These are phyloP conservation scores for Heliconius hermathena DNA, from an alignment of 1,140 invertebrate genomes.

Conservation along the genomic window DNA sequence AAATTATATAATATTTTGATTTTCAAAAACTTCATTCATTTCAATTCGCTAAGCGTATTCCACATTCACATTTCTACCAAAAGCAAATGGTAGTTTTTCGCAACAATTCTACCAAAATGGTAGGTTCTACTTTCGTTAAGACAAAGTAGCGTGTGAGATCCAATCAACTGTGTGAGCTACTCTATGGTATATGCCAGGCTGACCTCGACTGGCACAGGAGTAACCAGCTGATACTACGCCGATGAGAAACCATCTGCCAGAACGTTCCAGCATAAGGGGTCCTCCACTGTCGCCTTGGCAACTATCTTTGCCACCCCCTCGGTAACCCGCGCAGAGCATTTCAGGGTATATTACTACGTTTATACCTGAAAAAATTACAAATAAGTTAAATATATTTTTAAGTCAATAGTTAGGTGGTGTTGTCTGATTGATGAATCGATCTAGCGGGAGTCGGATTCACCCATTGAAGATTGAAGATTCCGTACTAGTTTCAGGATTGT, in stretches of 20 bases:
- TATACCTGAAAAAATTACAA: constrained; percentile 82
- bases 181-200: constrained; percentile 96
- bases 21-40: neutral
- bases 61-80: constrained; percentile 1
- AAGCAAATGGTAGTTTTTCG: neutral
- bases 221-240: constrained; percentile 96
- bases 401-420: neutral
- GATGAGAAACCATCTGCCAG: constrained; percentile 91
- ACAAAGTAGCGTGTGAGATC: constrained; percentile 86
- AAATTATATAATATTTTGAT: neutral
- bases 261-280: constrained; percentile 92
- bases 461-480: too few species aligned
- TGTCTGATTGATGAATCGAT: neutral
- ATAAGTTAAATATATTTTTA: neutral
- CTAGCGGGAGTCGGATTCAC: too few species aligned
- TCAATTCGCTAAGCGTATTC: neutral
- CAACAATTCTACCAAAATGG: constrained; percentile 21
- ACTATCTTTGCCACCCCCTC: constrained; percentile 91
- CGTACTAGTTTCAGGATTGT: too few species aligned
- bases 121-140: constrained; percentile 46
- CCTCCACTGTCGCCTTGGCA: constrained; percentile 93
- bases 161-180: constrained; percentile 97
- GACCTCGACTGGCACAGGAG: constrained; percentile 94
- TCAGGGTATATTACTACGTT: constrained; percentile 97
- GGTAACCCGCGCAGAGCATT: constrained; percentile 98